Base-by-base conservation (phyloP, 2,797 vertebrate species). In the Cercopithecus neglectus region DNA sequence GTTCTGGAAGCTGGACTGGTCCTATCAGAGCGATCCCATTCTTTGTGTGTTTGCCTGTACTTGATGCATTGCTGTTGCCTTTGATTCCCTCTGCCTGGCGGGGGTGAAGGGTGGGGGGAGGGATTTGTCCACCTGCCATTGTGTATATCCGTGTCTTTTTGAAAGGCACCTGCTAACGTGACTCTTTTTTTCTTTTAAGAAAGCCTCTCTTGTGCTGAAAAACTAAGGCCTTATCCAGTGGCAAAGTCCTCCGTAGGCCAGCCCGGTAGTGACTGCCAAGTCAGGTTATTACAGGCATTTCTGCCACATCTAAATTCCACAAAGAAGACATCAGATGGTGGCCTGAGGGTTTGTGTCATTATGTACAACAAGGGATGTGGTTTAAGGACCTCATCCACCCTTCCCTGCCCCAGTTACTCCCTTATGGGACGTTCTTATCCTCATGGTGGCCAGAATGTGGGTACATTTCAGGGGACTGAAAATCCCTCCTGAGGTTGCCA, bases 401-500 rank as follows among this genome's bases (percentile, higher is more conserved):
- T 19, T 87, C 39, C n/a, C 48, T 46, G 67, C 59, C 55, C 61
- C 14, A 2, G 26, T 9, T 28, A 39, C 67, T 50, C 8, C 67
- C 53, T 80, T 36, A 9, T 55, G 46, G n/a, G 41, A 39, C 16
- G 2, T 92, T 61, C 70, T 83, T 75, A 91, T 57, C 44, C 74
- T 93, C 7, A 0, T 17, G 55, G 39, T 22, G 21, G 64, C 80
- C 53, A 80, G 50, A 72, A 41, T 39, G 6, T 74, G 46, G 75
- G 5, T 17, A 0, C 48, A 28, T 74, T 79, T 89, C 17, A 41
- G 61, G 59, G 67, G 9, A 70, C 59, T 61, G 30, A 13, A 67
- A 83, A 9, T 78, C 44, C 33, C n/a, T 57, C 72, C 44, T 36
- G 7, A 41, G 70, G 90, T 55, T 93, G 53, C 84, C 88, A 82